A percentile compares a stretch with the other conserved stretches of the same genome.
phyloP scores from a whole-genome alignment of 2,113 vertebrate genomes.

The Amia ocellicauda region DNA sequence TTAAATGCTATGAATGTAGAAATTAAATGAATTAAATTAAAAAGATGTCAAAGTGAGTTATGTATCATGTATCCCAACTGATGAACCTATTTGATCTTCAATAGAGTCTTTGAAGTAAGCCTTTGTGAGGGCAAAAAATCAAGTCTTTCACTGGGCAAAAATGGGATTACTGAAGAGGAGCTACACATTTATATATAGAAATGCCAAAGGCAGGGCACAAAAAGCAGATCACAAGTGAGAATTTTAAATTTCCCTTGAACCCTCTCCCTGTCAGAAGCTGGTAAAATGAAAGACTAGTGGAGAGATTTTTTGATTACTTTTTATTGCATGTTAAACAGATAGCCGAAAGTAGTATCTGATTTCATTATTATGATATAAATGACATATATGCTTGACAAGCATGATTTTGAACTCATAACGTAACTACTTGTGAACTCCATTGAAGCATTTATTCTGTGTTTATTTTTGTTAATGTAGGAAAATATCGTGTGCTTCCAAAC shows the following conservation, averaged over 20 bases:
- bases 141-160: not conserved
- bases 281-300: not conserved
- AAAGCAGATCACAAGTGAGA: not conserved
- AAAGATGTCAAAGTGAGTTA: not conserved
- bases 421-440: no score
- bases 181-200: not conserved
- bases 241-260: not conserved
- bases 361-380: not conserved
- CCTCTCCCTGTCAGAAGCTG: not conserved
- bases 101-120: not conserved
- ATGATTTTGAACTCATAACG: no score
- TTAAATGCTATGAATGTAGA: not conserved
- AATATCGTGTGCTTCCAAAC: no score
- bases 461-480: no score
- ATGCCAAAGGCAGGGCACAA: not conserved
- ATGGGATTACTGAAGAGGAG: not conserved
- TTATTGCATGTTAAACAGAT: not conserved
- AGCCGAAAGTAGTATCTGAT: not conserved
- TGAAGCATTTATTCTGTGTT: no score
- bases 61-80: not conserved
- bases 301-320: not conserved
- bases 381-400: no score
- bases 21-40: slow-evolving; percentile 1
- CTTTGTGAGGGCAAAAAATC: slow-evolving; percentile 11
- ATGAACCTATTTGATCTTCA: slow-evolving; percentile 16